Evolutionary conservation across 2,888 invertebrate species (phyloP).

Genomic region (Clostera curtula): DNA sequence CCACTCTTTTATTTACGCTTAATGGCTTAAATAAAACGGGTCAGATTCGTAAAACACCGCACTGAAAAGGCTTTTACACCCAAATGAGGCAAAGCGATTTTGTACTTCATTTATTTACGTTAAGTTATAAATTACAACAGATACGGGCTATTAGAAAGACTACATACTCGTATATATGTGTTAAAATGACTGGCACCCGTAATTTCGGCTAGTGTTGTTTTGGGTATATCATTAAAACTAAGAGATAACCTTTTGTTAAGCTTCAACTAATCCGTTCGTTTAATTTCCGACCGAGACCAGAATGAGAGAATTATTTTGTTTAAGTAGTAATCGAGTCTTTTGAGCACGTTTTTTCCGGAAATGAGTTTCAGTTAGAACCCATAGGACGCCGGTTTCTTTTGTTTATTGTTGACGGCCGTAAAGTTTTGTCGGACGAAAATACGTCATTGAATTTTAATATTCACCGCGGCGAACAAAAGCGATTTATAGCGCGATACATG

Average conservation of each 20-base stretch:
- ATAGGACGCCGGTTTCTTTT: constrained; percentile 33
- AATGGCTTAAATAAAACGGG: constrained; percentile 72
- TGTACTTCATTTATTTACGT: constrained; percentile 37
- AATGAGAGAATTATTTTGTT: constrained; percentile 65
- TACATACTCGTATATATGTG: constrained; percentile 40
- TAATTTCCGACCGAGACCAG: constrained; percentile 67
- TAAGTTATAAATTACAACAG: constrained; percentile 47
- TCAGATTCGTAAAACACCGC: constrained; percentile 62
- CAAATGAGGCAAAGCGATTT: constrained; percentile 32
- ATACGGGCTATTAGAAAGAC: constrained; percentile 40
- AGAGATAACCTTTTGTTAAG: constrained; percentile 52
- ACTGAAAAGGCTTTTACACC: constrained; percentile 52
- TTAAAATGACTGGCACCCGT: constrained; percentile 47
- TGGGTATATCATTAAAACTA: constrained; percentile 56
- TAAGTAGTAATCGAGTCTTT: constrained; percentile 69
- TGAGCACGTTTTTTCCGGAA: constrained; percentile 63
- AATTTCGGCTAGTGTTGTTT: constrained; percentile 50
- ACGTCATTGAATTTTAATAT: constrained; percentile 22
- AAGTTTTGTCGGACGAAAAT: constrained; percentile 15
- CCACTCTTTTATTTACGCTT: constrained; percentile 70
- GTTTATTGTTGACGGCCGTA: constrained; percentile 25
- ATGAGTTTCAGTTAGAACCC: constrained; percentile 47
- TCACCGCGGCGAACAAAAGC: constrained; percentile 6
- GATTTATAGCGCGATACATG: constrained; percentile 14
- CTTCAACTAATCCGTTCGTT: constrained; percentile 59